Conservation (phyloP, 2,113 vertebrate genomes). For the Mormyrus iriodes region DNA sequence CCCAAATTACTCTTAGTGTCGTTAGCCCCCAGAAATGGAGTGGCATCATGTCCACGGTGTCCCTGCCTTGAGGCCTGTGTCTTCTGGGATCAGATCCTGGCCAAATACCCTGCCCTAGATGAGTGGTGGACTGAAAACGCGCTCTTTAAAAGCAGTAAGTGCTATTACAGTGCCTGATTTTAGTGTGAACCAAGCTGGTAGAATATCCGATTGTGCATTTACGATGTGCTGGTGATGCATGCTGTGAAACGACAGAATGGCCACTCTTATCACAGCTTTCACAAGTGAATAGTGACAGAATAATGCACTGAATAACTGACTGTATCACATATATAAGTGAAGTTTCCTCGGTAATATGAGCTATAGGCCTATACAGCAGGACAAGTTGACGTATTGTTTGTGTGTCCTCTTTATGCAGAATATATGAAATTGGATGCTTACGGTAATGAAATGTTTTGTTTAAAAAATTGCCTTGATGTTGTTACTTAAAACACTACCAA, state of each 20-base stretch:
- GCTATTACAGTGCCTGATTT: neutral
- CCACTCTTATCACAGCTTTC: neutral
- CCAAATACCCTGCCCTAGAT: neutral
- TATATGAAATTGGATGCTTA: neutral
- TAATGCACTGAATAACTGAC: neutral
- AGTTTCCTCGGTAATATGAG: neutral
- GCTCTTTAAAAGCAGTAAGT: neutral
- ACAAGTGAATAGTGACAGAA: neutral
- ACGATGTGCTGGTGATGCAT: neutral
- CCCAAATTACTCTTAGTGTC: neutral
- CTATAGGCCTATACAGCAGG: neutral
- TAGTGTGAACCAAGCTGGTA: neutral
- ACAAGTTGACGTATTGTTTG: neutral
- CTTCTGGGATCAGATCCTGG: neutral
- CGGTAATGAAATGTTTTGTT: neutral
- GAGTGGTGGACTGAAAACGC: neutral
- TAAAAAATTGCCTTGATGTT: neutral
- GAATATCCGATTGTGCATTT: neutral
- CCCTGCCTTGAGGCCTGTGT: neutral
- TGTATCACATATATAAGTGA: neutral
- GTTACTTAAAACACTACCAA: neutral
- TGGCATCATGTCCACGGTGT: neutral
- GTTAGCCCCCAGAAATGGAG: neutral
- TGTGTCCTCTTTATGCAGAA: neutral
- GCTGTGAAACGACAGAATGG: neutral